Conservation (phyloP, 1,140 invertebrate species). For the Belonocnema kinseyi region DNA sequence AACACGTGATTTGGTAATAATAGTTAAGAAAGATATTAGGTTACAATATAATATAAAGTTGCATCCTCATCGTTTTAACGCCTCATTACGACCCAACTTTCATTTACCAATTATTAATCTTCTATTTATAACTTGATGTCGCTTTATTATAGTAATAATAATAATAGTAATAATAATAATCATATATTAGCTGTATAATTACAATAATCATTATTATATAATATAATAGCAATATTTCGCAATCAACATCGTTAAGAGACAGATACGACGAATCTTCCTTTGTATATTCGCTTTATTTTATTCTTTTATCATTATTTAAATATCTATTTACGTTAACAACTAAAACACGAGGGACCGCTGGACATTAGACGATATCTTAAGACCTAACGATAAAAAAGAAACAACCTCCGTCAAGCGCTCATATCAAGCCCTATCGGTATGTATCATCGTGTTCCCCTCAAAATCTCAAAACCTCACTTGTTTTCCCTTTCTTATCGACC, state of each 20-base stretch:
- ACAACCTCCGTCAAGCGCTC: slow-evolving; percentile 62
- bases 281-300: slow-evolving; percentile 57
- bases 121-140: slow-evolving; percentile 59
- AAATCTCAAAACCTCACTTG: slow-evolving; percentile 41
- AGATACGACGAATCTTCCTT: slow-evolving; percentile 61
- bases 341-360: slow-evolving; percentile 64
- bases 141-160: slow-evolving; percentile 47
- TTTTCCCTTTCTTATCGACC: slow-evolving; percentile 32
- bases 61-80: slow-evolving; percentile 56
- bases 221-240: slow-evolving; percentile 69
- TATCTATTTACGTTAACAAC: slow-evolving; percentile 60
- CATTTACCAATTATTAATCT: slow-evolving; percentile 51
- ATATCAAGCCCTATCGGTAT: slow-evolving; percentile 4
- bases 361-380: slow-evolving; percentile 65
- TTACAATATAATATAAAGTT: slow-evolving; percentile 71
- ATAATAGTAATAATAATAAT: slow-evolving; percentile 41
- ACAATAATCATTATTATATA: slow-evolving; percentile 63
- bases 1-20: slow-evolving; percentile 68
- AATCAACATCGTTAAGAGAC: slow-evolving; percentile 68
- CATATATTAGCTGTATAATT: slow-evolving; percentile 69
- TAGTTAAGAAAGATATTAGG: slow-evolving; percentile 69
- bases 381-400: slow-evolving; percentile 66
- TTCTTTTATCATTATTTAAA: slow-evolving; percentile 56
- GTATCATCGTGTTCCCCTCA: slow-evolving; percentile 31
- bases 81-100: slow-evolving; percentile 35